Evolutionary conservation across 2,797 vertebrate genomes (phyloP).

Genomic region (Pseudopleuronectes americanus): DNA sequence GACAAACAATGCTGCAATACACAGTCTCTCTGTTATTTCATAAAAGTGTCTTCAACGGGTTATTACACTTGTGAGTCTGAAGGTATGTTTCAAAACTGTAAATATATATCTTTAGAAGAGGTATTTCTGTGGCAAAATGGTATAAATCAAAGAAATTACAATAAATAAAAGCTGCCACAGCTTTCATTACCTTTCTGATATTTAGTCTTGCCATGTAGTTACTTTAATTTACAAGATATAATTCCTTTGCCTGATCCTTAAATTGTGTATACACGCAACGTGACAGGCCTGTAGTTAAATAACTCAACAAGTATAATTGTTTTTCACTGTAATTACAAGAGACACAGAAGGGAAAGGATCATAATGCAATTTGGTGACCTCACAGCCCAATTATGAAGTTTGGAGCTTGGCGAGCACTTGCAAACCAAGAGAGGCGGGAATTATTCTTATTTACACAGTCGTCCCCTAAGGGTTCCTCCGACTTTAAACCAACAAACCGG

Average conservation of each 20-base stretch:
- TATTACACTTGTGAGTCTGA: constrained; percentile 47
- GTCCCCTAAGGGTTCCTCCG: constrained; percentile 86
- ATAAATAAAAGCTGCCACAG: constrained; percentile 57
- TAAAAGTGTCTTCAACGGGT: constrained; percentile 29
- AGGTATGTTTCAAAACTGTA: constrained; percentile 30
- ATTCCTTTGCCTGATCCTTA: constrained; percentile 83
- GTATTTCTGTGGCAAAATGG: constrained; percentile 28
- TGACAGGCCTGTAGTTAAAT: constrained; percentile 88
- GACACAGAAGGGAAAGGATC: constrained; percentile 91
- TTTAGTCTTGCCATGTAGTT: constrained; percentile 52
- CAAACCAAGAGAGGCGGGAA: constrained; percentile 88
- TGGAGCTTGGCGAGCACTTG: constrained; percentile 87
- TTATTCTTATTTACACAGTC: constrained; percentile 90
- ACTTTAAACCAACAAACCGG: constrained; percentile 88
- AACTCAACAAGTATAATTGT: constrained; percentile 91
- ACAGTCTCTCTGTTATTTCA: constrained; percentile 36
- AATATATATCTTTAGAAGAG: constrained; percentile 48
- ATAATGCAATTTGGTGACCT: constrained; percentile 94
- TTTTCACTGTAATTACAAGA: constrained; percentile 89
- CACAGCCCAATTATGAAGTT: constrained; percentile 92
- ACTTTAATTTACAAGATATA: constrained; percentile 77
- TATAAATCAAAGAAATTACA: constrained; percentile 48
- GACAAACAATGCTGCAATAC: constrained; percentile 41
- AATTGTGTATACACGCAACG: constrained; percentile 88
- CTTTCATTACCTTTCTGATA: constrained; percentile 63